Evolutionary conservation across 2,113 vertebrate genomes (phyloP).

Genomic region (Irena cyanogastra): DNA sequence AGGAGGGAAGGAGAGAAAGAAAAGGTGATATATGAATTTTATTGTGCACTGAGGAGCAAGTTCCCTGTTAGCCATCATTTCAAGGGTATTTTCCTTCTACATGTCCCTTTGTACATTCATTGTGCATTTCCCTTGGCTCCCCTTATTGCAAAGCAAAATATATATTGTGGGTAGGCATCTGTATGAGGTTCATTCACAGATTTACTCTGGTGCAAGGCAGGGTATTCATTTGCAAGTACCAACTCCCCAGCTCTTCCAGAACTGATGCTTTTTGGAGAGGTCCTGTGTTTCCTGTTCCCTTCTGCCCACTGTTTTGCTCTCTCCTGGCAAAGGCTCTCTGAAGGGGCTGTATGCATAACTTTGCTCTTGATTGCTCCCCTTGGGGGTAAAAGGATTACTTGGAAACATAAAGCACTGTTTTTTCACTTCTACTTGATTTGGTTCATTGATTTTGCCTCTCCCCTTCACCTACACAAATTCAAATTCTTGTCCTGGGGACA

Average conservation of each 20-base stretch:
- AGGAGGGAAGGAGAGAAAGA: neutral
- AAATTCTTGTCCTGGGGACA: neutral
- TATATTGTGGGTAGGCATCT: neutral
- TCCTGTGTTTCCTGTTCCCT: neutral
- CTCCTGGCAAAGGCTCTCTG: neutral
- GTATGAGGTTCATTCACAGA: neutral
- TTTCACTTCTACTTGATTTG: neutral
- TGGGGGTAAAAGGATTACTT: neutral
- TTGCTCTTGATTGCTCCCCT: neutral
- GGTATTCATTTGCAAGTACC: neutral
- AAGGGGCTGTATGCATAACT: neutral
- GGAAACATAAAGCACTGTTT: neutral
- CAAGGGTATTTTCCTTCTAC: neutral
- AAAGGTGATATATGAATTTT: neutral
- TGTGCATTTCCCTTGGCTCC: neutral
- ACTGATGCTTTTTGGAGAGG: neutral
- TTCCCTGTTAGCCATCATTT: neutral
- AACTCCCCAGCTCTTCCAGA: neutral
- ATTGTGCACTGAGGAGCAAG: neutral
- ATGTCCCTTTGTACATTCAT: neutral
- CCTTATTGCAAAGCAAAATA: neutral
- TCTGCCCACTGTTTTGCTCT: neutral
- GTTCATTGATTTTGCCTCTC: neutral
- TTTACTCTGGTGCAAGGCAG: neutral
- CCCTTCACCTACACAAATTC: neutral